Evolutionary conservation across 2,797 vertebrate species (phyloP).

Genomic region (Hoplostethus mediterraneus): DNA sequence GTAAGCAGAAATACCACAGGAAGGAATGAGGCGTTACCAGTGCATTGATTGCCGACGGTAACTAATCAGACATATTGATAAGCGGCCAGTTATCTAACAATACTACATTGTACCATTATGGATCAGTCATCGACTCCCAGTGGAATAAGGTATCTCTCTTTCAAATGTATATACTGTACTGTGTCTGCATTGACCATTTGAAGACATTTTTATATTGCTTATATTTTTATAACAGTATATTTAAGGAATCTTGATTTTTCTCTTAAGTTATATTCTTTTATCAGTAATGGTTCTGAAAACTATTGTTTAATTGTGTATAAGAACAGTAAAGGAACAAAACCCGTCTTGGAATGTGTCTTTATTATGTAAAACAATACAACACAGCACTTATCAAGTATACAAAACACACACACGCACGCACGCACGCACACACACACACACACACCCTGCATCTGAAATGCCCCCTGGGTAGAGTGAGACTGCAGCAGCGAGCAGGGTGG

Average conservation of each 20-base stretch:
- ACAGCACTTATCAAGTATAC: constrained; percentile 26
- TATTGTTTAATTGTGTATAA: constrained; percentile 29
- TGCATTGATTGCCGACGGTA: too few species aligned
- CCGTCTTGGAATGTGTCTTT: constrained; percentile 26
- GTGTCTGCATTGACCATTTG: constrained; percentile 19
- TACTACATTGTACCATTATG: neutral
- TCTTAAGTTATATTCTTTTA: constrained; percentile 61
- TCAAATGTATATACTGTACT: constrained; percentile 31
- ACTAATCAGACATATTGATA: too few species aligned
- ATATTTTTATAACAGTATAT: constrained; percentile 69
- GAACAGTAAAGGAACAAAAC: constrained; percentile 30
- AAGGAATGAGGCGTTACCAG: too few species aligned
- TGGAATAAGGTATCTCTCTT: constrained; percentile 5
- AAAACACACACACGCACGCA: constrained; percentile 15
- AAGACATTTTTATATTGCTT: constrained; percentile 46
- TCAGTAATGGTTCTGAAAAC: constrained; percentile 19
- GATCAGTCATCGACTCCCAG: constrained; percentile 1
- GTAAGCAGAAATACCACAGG: too few species aligned
- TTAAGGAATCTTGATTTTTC: constrained; percentile 51
- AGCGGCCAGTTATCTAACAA: neutral
- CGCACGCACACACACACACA: constrained; percentile 36
- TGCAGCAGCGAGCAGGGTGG: constrained; percentile 73
- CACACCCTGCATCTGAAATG: constrained; percentile 35
- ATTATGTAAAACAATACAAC: constrained; percentile 42
- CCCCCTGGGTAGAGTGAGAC: constrained; percentile 55